phyloP scores from a whole-genome alignment of 2,888 invertebrate species.

The Papilio elwesi region DNA sequence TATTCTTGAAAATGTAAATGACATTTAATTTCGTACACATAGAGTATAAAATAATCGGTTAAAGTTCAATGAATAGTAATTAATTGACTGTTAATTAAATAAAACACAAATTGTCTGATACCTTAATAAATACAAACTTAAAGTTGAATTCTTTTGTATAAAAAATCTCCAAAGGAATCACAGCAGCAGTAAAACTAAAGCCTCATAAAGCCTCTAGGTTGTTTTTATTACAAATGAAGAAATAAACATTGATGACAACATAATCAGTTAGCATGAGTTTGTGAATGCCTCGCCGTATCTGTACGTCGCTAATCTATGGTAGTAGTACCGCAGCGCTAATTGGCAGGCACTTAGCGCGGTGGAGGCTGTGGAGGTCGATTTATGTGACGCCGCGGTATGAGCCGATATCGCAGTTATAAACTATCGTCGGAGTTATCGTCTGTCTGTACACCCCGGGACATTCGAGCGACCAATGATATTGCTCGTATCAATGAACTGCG shows the following conservation, averaged over 20 bases:
- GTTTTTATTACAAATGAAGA: not conserved
- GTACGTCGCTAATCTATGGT: constrained; percentile 26
- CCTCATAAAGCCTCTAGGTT: too few relatives aligned
- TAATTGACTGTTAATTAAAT: too few relatives aligned
- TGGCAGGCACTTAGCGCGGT: constrained; percentile 34
- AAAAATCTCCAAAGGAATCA: too few relatives aligned
- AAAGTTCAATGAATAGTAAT: too few relatives aligned
- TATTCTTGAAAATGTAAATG: too few relatives aligned
- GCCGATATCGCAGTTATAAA: constrained; percentile 23
- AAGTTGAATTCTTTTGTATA: too few relatives aligned
- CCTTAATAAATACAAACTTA: too few relatives aligned
- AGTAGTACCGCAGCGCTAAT: constrained; percentile 29
- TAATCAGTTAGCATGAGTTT: constrained; percentile 1
- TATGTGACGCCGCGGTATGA: constrained; percentile 27
- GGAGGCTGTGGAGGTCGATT: constrained; percentile 34
- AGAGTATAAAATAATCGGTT: too few relatives aligned
- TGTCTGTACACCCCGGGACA: not conserved
- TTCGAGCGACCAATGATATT: not conserved
- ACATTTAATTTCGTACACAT: too few relatives aligned
- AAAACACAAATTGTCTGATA: too few relatives aligned
- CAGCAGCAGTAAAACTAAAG: too few relatives aligned
- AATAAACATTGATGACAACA: not conserved
- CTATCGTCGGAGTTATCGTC: not conserved
- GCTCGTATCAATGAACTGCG: too few relatives aligned
- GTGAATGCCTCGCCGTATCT: constrained; percentile 22